phyloP scores from a whole-genome alignment of 2,113 vertebrate species.

The Epinephelus cyanopodus region DNA sequence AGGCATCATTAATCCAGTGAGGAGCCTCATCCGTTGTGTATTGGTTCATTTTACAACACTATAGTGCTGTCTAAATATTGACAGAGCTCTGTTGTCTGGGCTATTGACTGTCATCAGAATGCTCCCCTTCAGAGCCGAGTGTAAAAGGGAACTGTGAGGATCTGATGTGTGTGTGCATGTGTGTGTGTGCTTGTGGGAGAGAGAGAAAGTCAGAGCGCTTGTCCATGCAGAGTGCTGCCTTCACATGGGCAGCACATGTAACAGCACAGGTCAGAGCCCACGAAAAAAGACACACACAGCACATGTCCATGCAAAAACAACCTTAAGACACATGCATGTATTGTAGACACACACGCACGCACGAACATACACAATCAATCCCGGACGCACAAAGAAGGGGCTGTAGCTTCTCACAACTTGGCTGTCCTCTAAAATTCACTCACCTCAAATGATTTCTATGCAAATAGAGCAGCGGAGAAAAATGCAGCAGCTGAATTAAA shows the following conservation, averaged over 20 bases:
- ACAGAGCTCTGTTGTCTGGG: conserved; percentile 78
- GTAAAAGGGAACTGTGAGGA: conserved; percentile 54
- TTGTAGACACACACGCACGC: conserved; percentile 1
- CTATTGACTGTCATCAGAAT: conserved; percentile 82
- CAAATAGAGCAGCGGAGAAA: conserved; percentile 83
- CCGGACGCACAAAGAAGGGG: conserved; percentile 20
- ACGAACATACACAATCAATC: conserved; percentile 7
- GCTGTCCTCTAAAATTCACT: conserved; percentile 85
- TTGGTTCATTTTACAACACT: conserved; percentile 82
- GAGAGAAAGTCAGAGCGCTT: background rate
- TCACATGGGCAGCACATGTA: conserved; percentile 31
- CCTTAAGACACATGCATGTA: conserved; percentile 4
- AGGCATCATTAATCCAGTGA: conserved; percentile 82
- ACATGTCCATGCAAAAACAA: conserved; percentile 1
- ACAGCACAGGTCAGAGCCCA: conserved; percentile 21
- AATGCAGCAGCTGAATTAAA: conserved; percentile 82
- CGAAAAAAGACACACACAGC: background rate
- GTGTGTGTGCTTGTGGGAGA: background rate
- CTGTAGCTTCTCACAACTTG: conserved; percentile 32
- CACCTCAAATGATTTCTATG: conserved; percentile 90
- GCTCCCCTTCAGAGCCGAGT: conserved; percentile 60
- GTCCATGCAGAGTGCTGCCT: conserved; percentile 5
- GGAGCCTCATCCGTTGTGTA: conserved; percentile 77
- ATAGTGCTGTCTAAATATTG: conserved; percentile 83
- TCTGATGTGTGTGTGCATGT: conserved; percentile 18